phyloP scores from a whole-genome alignment of 2,113 vertebrate genomes.

The Manacus vitellinus region DNA sequence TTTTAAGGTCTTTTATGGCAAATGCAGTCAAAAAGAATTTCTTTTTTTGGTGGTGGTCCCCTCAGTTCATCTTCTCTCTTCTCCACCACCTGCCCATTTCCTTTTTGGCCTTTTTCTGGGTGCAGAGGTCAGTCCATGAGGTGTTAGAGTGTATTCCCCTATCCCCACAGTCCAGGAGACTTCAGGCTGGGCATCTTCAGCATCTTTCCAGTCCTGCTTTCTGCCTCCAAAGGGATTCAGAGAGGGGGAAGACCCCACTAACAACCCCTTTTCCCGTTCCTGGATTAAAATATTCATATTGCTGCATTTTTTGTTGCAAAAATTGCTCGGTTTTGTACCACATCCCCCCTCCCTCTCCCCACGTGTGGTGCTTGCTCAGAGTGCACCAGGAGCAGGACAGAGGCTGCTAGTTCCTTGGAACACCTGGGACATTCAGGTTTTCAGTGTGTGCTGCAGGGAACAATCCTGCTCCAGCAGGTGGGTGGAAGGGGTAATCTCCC shows the following conservation, averaged over 20 bases:
- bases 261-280: background rate
- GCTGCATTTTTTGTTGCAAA: background rate
- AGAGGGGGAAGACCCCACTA: background rate
- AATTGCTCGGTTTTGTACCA: background rate
- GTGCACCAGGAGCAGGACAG: background rate
- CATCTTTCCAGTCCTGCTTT: background rate
- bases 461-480: background rate
- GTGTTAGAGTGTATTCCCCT: background rate
- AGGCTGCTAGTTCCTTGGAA: background rate
- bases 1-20: background rate
- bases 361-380: background rate
- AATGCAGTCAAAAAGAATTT: background rate
- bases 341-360: background rate
- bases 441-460: background rate
- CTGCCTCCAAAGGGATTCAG: background rate
- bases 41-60: background rate
- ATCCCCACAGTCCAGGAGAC: background rate
- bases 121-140: background rate
- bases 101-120: background rate
- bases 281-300: background rate
- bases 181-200: background rate
- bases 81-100: background rate
- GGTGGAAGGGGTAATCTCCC: background rate
- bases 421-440: background rate
- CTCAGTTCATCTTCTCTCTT: background rate